Evolutionary conservation across 2,113 vertebrate species (phyloP).

Genomic region (Piprites chloris): DNA sequence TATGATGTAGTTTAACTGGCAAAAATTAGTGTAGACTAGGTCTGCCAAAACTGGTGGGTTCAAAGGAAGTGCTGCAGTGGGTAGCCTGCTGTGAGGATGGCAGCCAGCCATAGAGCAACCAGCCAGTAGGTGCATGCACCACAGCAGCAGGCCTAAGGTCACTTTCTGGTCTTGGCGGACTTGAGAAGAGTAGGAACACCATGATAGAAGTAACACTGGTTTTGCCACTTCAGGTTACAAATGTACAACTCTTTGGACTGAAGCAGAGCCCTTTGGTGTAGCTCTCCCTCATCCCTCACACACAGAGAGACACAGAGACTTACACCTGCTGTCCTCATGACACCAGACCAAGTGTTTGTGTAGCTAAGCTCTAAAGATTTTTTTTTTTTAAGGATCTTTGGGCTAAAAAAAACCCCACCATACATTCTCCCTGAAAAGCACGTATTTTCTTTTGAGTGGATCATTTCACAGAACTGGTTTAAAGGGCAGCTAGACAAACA

Average conservation of each 20-base stretch:
- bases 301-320: not conserved
- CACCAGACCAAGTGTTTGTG: not conserved
- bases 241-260: not conserved
- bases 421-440: not conserved
- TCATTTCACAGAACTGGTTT: constrained; percentile 4
- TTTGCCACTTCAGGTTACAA: not conserved
- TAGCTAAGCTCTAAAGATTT: not conserved
- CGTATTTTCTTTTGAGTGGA: not conserved
- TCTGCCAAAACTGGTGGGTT: not conserved
- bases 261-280: not conserved
- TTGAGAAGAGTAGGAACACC: not conserved
- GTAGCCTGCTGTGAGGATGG: not conserved
- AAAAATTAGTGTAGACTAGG: not conserved
- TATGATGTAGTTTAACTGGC: not conserved
- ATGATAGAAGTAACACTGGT: not conserved
- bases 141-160: not conserved
- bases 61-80: not conserved
- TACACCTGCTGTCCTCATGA: not conserved
- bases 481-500: constrained; percentile 28
- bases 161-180: not conserved
- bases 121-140: not conserved
- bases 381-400: not conserved
- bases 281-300: not conserved
- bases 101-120: not conserved
- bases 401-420: not conserved